Evolutionary conservation across 2,797 vertebrate species (phyloP).

Genomic region (Pseudomugil gertrudae): DNA sequence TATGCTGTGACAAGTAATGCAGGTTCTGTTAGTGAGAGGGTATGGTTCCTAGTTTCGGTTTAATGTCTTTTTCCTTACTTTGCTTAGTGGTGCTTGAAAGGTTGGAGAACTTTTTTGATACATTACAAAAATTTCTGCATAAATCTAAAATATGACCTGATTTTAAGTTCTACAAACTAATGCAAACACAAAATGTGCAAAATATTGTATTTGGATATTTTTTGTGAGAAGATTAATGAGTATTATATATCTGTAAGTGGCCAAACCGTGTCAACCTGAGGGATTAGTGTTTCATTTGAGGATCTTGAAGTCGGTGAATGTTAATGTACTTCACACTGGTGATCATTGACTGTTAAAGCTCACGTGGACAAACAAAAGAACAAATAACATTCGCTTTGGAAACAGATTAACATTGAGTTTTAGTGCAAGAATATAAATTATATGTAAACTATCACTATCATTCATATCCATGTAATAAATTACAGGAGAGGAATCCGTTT

Average conservation of each 20-base stretch:
- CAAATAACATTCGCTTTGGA: too few relatives aligned
- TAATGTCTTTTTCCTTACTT: constrained; percentile 32
- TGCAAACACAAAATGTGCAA: not conserved
- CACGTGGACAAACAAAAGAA: too few relatives aligned
- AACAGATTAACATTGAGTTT: too few relatives aligned
- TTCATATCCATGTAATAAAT: too few relatives aligned
- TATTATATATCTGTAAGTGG: not conserved
- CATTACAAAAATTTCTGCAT: not conserved
- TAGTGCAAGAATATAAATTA: too few relatives aligned
- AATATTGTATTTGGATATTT: not conserved
- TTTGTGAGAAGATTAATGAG: not conserved
- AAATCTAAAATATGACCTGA: not conserved
- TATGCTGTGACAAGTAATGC: constrained; percentile 53
- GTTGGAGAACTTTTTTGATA: not conserved
- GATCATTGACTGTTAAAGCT: too few relatives aligned
- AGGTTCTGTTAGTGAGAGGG: constrained; percentile 43
- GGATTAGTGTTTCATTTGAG: not conserved
- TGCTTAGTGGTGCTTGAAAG: constrained; percentile 1
- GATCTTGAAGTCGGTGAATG: not conserved
- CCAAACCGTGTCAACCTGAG: not conserved
- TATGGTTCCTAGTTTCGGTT: constrained; percentile 45
- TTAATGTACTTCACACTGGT: too few relatives aligned
- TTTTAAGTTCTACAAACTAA: not conserved
- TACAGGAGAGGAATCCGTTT: too few relatives aligned
- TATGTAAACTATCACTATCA: too few relatives aligned